Evolutionary conservation across 2,888 invertebrate species (phyloP), one percentile per base, ranked within the genome.

Genomic region (Caenorhabditis uteleia): DNA sequence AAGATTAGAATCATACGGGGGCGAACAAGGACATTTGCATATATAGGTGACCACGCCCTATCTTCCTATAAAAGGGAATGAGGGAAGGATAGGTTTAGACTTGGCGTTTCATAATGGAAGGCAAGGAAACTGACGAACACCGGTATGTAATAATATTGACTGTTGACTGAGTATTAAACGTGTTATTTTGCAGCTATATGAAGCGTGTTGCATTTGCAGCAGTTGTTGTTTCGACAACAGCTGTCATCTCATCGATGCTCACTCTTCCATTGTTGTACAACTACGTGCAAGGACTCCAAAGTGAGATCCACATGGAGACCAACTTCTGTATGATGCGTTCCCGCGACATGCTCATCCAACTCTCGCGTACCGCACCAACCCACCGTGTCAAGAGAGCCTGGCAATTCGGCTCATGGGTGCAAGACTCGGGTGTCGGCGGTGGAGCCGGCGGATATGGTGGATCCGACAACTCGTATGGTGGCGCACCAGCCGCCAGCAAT

Each of bases 331-430:
- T 62, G 68, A 48, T 77, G 29, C 70, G 75, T n/a, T 68, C 77
- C 12, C 78, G 78, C 43, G 78, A 79, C 59, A 69, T 79, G 70
- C 73, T 73, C 64, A 44, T 59, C 29, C 62, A 76, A 47, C 68
- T 79, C 65, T 64, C 70, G 43, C 43, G 62, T 7, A 51, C 69
- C 8, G 71, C 67, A 36, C 51, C 50, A 29, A 29, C 47, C 27
- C 33, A 20, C 20, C 62, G 67, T 47, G 64, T 61, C 29, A 65
- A 72, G 40, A 57, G 70, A 47, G 70, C 62, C 23, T 70, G 70
- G 70, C 58, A 67, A 34, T 70, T 70, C 58, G 70, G 70, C 21
- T 64, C 62, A 16, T 70, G 70, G 70, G 70, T 66, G 25, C 70
- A 67, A 14, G 70, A 70, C 29, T 59, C 54, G 14, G 68, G 69